A percentile compares a stretch with the other conserved stretches of the same genome.
Evolutionary conservation across 2,113 vertebrate species (phyloP).

Genomic region (Microtus oregoni): DNA sequence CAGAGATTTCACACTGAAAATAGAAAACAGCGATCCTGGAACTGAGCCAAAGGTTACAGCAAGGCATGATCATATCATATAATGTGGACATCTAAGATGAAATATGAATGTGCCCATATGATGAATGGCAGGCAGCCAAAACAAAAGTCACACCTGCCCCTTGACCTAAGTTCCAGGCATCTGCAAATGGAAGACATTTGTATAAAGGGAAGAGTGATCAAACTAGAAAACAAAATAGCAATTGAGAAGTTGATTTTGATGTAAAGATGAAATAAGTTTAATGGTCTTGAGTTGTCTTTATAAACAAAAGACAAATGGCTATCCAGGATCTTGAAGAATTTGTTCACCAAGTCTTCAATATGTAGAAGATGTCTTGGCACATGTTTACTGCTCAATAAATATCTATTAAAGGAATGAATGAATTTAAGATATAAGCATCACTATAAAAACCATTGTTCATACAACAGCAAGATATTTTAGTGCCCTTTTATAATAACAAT

Average conservation of each 20-base stretch:
- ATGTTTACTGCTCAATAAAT: neutral
- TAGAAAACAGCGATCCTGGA: constrained; percentile 65
- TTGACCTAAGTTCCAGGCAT: constrained; percentile 2
- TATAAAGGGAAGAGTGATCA: neutral
- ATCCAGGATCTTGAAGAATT: neutral
- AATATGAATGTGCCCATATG: constrained; percentile 44
- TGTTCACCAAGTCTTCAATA: neutral
- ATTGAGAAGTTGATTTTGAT: constrained; percentile 52
- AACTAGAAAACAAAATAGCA: constrained; percentile 30
- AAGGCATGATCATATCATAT: neutral
- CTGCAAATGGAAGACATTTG: constrained; percentile 47
- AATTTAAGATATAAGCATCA: neutral
- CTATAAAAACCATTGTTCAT: neutral
- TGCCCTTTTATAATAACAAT: neutral
- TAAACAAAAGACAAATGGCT: neutral
- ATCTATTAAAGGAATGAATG: constrained; percentile 13
- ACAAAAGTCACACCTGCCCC: constrained; percentile 58
- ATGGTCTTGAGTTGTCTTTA: neutral
- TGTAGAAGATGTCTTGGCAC: neutral
- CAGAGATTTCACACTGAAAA: constrained; percentile 39
- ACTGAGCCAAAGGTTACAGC: constrained; percentile 52
- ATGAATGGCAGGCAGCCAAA: constrained; percentile 33
- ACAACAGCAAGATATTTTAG: neutral
- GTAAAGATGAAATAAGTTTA: constrained; percentile 59
- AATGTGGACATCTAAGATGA: constrained; percentile 47